Percentiles rank a stretch among this genome's conserved stretches.
These are phyloP conservation scores for Antechinus stuartii DNA, from an alignment of 2,113 vertebrate genomes.

Conservation along the genomic window DNA sequence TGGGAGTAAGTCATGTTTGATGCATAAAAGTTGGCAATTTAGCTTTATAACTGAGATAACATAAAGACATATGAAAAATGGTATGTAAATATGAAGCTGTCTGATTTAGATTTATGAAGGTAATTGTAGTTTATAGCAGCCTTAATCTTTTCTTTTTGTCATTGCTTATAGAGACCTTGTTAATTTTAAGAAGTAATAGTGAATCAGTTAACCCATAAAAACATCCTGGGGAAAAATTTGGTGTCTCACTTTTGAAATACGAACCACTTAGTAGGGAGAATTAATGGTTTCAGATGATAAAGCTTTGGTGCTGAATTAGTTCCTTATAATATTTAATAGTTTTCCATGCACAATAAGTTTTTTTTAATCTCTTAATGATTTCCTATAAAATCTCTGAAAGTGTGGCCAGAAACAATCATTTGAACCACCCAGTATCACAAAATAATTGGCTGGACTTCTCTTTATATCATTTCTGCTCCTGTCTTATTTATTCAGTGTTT, in stretches of 20 bases:
- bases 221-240: slow-evolving; percentile 37
- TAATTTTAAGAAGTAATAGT: slow-evolving; percentile 63
- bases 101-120: slow-evolving; percentile 64
- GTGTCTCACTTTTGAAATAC: slow-evolving; percentile 51
- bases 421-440: slow-evolving; percentile 41
- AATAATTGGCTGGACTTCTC: not conserved
- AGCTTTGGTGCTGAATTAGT: slow-evolving; percentile 60
- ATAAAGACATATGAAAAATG: slow-evolving; percentile 62
- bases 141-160: slow-evolving; percentile 71
- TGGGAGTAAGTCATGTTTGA: slow-evolving; percentile 3
- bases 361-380: slow-evolving; percentile 53
- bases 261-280: slow-evolving; percentile 53
- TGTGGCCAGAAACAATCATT: not conserved
- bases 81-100: slow-evolving; percentile 54
- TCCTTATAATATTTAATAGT: slow-evolving; percentile 63
- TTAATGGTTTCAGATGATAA: slow-evolving; percentile 63
- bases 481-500: slow-evolving; percentile 17
- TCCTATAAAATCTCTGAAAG: slow-evolving; percentile 6
- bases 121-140: slow-evolving; percentile 60
- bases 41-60: slow-evolving; percentile 43
- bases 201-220: slow-evolving; percentile 61
- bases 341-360: slow-evolving; percentile 27
- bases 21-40: slow-evolving; percentile 25
- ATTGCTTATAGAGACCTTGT: slow-evolving; percentile 55
- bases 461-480: not conserved